A percentile compares a stretch with the other conserved stretches of the same genome.
These are phyloP conservation scores for Xanthorhoe designata DNA, from an alignment of 2,888 invertebrate species.

Conservation along the genomic window DNA sequence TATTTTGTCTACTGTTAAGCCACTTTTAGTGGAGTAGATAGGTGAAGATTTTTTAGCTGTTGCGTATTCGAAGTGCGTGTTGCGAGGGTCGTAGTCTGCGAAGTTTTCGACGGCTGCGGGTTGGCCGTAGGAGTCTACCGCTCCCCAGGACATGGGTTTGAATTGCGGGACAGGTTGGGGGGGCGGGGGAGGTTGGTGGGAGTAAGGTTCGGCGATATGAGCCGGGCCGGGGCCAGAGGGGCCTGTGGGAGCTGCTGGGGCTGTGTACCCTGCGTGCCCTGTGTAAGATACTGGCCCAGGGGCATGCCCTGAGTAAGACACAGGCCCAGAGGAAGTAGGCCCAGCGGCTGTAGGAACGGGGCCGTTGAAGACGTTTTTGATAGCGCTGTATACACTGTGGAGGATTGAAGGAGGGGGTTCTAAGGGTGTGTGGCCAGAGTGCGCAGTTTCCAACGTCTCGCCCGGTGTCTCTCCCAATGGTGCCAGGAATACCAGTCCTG, in stretches of 20 bases:
- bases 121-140: slow-evolving; percentile 77
- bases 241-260: slow-evolving; percentile 40
- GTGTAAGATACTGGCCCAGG: slow-evolving; percentile 13
- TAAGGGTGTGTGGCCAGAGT: slow-evolving; percentile 65
- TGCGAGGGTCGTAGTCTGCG: slow-evolving; percentile 65
- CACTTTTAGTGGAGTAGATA: slow-evolving; percentile 49
- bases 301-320: slow-evolving; percentile 9
- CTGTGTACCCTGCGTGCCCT: slow-evolving; percentile 15
- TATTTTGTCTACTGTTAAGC: slow-evolving; percentile 71
- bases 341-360: slow-evolving; percentile 31
- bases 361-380: slow-evolving; percentile 67
- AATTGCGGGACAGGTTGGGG: slow-evolving; percentile 64
- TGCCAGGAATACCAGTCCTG: slow-evolving; percentile 76
- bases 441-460: slow-evolving; percentile 60
- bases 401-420: slow-evolving; percentile 75
- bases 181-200: slow-evolving; percentile 70
- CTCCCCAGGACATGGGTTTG: slow-evolving; percentile 73
- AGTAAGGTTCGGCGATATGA: slow-evolving; percentile 42
- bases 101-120: slow-evolving; percentile 71
- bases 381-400: slow-evolving; percentile 72
- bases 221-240: slow-evolving; percentile 49
- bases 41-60: slow-evolving; percentile 58
- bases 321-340: slow-evolving; percentile 7
- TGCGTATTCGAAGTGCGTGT: slow-evolving; percentile 64
- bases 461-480: slow-evolving; percentile 68